phyloP scores from a whole-genome alignment of 2,888 invertebrate genomes.

The Oxyteleia sp. region DNA sequence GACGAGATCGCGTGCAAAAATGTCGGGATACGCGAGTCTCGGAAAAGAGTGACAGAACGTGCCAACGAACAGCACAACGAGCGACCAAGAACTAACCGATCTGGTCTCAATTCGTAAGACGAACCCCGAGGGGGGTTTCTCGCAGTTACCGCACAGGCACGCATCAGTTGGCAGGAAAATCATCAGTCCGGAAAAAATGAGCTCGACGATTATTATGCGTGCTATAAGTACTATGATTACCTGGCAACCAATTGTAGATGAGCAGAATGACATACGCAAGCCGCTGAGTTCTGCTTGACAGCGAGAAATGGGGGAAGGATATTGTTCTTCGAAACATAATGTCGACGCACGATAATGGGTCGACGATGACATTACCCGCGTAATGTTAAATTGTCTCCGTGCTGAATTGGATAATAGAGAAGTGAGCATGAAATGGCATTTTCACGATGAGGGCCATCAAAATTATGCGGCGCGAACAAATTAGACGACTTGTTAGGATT shows the following conservation, averaged over 20 bases:
- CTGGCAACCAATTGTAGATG: constrained; percentile 66
- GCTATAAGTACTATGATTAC: constrained; percentile 82
- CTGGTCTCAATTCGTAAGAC: constrained; percentile 82
- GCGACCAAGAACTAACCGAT: constrained; percentile 85
- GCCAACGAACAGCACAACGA: constrained; percentile 81
- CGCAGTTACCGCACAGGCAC: constrained; percentile 78
- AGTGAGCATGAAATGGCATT: constrained; percentile 19
- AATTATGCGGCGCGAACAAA: constrained; percentile 20
- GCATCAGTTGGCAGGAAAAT: constrained; percentile 87
- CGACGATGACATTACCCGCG: constrained; percentile 35
- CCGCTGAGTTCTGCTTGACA: constrained; percentile 24
- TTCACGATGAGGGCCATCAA: not conserved
- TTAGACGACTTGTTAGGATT: constrained; percentile 23
- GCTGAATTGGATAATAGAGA: constrained; percentile 6
- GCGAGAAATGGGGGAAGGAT: constrained; percentile 33
- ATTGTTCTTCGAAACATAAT: constrained; percentile 30
- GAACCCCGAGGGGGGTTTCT: constrained; percentile 78
- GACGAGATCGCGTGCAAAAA: constrained; percentile 27
- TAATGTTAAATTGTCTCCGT: constrained; percentile 16
- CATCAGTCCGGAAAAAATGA: constrained; percentile 87
- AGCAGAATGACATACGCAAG: constrained; percentile 71
- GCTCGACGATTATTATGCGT: constrained; percentile 83
- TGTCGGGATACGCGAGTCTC: constrained; percentile 7
- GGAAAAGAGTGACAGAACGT: constrained; percentile 50
- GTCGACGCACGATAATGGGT: constrained; percentile 42